Evolutionary conservation across 1,140 invertebrate genomes (phyloP).

Genomic region (Mya arenaria): DNA sequence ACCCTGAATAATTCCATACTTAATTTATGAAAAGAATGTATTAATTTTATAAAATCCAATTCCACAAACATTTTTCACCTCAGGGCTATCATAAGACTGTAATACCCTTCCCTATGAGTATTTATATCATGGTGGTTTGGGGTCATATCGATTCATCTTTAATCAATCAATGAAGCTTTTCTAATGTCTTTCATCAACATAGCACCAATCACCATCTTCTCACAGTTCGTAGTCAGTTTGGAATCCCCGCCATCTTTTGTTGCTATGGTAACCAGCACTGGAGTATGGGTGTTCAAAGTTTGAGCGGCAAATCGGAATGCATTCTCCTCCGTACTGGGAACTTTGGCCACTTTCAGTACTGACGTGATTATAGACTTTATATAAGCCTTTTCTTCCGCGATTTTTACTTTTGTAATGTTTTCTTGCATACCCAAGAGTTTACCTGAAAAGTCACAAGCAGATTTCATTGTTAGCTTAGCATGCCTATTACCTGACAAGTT

Average conservation of each 20-base stretch:
- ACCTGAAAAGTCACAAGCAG: slow-evolving; percentile 72
- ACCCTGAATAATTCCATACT: no score
- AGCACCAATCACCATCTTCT: slow-evolving; percentile 98
- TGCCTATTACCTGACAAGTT: not conserved
- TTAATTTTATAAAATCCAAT: no score
- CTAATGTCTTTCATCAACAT: slow-evolving; percentile 93
- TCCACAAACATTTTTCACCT: no score
- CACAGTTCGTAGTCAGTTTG: slow-evolving; percentile 92
- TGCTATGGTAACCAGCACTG: slow-evolving; percentile 90
- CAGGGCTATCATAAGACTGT: no score
- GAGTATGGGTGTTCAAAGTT: slow-evolving; percentile 90
- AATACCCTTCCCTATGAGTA: no score
- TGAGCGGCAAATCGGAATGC: slow-evolving; percentile 88
- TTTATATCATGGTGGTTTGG: no score
- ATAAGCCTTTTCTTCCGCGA: slow-evolving; percentile 78
- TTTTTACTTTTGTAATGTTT: slow-evolving; percentile 83
- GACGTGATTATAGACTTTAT: slow-evolving; percentile 82
- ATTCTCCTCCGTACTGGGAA: slow-evolving; percentile 85
- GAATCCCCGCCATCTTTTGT: slow-evolving; percentile 81
- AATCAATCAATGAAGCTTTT: slow-evolving; percentile 78
- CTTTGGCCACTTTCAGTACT: slow-evolving; percentile 90
- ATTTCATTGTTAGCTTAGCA: not conserved
- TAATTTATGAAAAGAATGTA: no score
- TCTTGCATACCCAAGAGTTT: slow-evolving; percentile 96
- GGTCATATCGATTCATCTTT: no score